Base-by-base conservation (phyloP, 2,888 invertebrate species). In the Drosophila anomalipes region DNA sequence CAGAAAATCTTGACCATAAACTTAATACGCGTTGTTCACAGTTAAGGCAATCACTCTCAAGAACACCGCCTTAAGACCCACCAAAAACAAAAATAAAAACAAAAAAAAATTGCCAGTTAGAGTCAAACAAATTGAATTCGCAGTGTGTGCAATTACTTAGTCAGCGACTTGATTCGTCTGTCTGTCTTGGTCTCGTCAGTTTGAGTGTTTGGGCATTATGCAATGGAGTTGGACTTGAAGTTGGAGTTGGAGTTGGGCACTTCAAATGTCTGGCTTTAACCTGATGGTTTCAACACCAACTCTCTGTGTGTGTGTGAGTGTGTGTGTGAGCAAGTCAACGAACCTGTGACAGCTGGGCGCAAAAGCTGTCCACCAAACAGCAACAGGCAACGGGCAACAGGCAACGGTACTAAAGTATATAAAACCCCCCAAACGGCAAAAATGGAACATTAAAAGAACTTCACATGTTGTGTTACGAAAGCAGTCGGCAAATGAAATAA, bases 321-420 rank as follows among this genome's bases (percentile, higher is more conserved):
- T n/a, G 22, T 47, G 47, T 54, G 67, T 35, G 58, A 47, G 22
- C 67, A 62, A 90, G 86, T 86, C 90, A 86, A 88, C 86, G 86
- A 86, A 86, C 86, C 80, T 83, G 86, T 78, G 89, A 89, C 85
- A 85, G 89, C 86, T 87, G 88, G 82, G 82, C 72, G 85, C 83
- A 81, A 79, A 79, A 76, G 70, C 68, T 81, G 78, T 70, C 73
- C 78, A 57, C 39, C 52, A 51, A 69, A 63, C 52, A 32, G 53
- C 19, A 37, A 37, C 30, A 30, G 22, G n/a, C n/a, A n/a, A n/a
- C n/a, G n/a, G 65, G 49, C 37, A 37, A 37, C 32, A 30, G 65
- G 63, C 74, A 77, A 86, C 86, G 90, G 90, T 85, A 86, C 79
- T 61, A 63, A 71, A 81, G 73, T 76, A 77, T 77, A 86, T 83